Evolutionary conservation across 2,797 vertebrate genomes (phyloP).

Genomic region (Darevskia nairensis): DNA sequence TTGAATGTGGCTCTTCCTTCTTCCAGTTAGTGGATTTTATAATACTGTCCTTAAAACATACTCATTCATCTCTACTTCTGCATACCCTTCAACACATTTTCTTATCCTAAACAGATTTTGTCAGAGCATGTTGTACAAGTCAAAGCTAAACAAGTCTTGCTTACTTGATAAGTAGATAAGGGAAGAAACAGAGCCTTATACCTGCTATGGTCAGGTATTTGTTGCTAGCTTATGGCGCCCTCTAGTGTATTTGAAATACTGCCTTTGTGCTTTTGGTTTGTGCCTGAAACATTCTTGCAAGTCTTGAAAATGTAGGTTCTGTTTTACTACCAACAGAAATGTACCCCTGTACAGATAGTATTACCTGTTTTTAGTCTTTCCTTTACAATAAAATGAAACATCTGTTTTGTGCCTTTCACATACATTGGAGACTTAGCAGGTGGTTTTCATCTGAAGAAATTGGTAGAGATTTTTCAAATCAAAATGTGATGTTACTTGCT

Average conservation of each 20-base stretch:
- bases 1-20: not conserved
- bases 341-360: not conserved
- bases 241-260: slow-evolving; percentile 27
- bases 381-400: not conserved
- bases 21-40: not conserved
- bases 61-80: accelerated
- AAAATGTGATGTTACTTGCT: not conserved
- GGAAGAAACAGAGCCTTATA: not conserved
- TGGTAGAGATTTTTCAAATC: not conserved
- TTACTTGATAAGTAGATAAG: not conserved
- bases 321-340: not conserved
- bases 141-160: not conserved
- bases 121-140: not conserved
- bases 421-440: not conserved
- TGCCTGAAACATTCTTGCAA: not conserved
- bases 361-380: not conserved
- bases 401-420: not conserved
- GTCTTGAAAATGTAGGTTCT: not conserved
- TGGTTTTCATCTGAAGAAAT: not conserved
- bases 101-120: not conserved
- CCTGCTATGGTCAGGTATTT: not conserved
- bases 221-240: not conserved
- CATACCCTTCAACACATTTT: not conserved
- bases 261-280: not conserved
- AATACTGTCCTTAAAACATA: slow-evolving; percentile 44